Conservation (phyloP, 2,797 vertebrate species). For the Scyliorhinus canicula region DNA sequence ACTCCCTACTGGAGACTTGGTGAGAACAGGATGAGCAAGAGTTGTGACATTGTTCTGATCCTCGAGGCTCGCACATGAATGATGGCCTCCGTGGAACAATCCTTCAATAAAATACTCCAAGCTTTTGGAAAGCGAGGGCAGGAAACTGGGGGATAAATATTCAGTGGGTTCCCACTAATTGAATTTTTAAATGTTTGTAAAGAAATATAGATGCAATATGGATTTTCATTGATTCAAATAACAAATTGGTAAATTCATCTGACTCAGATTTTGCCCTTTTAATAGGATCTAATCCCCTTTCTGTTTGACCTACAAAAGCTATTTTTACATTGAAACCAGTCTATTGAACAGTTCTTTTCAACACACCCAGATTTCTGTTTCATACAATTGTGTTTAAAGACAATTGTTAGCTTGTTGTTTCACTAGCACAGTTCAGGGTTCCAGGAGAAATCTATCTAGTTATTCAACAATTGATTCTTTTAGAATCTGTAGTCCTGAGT, state of each 20-base stretch:
- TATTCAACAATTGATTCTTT: not conserved
- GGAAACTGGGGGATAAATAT: not conserved
- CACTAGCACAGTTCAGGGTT: not conserved
- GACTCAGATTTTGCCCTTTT: not conserved
- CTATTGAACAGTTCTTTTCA: not conserved
- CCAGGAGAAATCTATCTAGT: constrained; percentile 14
- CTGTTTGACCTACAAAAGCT: constrained; percentile 24
- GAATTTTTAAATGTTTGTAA: not conserved
- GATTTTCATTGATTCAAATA: not conserved
- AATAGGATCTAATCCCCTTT: not conserved
- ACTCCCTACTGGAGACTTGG: not conserved
- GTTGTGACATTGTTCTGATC: not conserved
- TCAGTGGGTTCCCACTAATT: not conserved
- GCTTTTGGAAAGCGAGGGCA: not conserved
- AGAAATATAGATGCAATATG: not conserved
- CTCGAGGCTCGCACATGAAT: not conserved
- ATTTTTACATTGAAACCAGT: not conserved
- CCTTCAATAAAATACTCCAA: not conserved
- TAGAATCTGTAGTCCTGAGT: not conserved
- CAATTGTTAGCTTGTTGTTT: constrained; percentile 22
- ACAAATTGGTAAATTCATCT: not conserved
- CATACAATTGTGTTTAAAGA: constrained; percentile 25
- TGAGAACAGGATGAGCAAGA: not conserved
- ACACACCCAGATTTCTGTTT: not conserved
- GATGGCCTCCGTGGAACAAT: no score